phyloP scores from a whole-genome alignment of 2,888 invertebrate species.

The Sisyra terminalis region DNA sequence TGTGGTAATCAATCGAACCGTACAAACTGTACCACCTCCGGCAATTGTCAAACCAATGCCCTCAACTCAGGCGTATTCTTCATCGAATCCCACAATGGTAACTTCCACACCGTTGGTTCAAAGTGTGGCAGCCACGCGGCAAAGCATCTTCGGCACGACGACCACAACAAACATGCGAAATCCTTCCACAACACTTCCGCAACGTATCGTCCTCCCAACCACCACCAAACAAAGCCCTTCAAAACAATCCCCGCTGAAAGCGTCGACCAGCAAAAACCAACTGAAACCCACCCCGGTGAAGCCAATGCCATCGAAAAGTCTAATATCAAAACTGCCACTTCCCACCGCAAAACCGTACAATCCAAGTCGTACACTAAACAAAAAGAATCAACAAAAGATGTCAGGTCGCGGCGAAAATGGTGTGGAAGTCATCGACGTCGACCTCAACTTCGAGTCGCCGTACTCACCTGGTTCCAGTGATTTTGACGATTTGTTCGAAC shows the following conservation, averaged over 20 bases:
- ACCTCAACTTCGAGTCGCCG: slow-evolving; percentile 63
- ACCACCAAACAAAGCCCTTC: slow-evolving; percentile 30
- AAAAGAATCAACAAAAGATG: slow-evolving; percentile 14
- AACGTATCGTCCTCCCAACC: slow-evolving; percentile 32
- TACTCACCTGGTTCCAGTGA: slow-evolving; percentile 82
- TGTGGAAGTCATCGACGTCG: slow-evolving; percentile 34
- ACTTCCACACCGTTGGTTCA: slow-evolving; percentile 23
- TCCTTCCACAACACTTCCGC: slow-evolving; percentile 19
- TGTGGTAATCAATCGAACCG: slow-evolving; percentile 17
- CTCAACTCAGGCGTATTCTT: slow-evolving; percentile 21
- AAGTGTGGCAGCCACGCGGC: slow-evolving; percentile 18
- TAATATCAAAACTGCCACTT: slow-evolving; percentile 21
- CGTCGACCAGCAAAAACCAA: slow-evolving; percentile 33
- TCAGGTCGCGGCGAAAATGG: slow-evolving; percentile 24
- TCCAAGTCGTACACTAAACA: slow-evolving; percentile 15
- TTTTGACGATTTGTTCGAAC: slow-evolving; percentile 75
- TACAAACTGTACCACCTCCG: slow-evolving; percentile 16
- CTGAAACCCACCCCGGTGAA: slow-evolving; percentile 41
- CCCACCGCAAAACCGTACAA: slow-evolving; percentile 21
- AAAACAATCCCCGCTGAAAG: slow-evolving; percentile 31
- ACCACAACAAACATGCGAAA: slow-evolving; percentile 14
- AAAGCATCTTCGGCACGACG: slow-evolving; percentile 24
- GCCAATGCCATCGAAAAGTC: slow-evolving; percentile 28
- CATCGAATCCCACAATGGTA: slow-evolving; percentile 20
- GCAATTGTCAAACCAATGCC: slow-evolving; percentile 21